Percentiles rank a stretch among this genome's conserved stretches.
These are phyloP conservation scores for Mystacides longicornis DNA, from an alignment of 2,888 invertebrate species.

Conservation along the genomic window DNA sequence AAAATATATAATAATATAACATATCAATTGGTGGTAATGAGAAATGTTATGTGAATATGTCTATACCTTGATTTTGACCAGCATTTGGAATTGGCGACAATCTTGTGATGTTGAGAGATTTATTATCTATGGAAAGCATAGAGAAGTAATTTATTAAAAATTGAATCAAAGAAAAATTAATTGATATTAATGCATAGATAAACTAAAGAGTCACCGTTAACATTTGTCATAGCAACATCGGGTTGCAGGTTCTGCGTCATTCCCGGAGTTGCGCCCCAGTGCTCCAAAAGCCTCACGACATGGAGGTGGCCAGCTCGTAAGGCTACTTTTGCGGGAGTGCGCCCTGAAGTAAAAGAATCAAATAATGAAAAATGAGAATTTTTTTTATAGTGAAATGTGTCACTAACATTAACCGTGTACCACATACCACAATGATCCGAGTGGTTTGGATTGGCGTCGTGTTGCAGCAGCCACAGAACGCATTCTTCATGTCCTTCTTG, in stretches of 20 bases:
- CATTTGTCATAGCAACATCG: not conserved
- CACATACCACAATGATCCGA: conserved; percentile 69
- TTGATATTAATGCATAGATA: not conserved
- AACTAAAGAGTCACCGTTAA: too few species aligned
- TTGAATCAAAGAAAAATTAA: not conserved
- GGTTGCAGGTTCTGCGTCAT: conserved; percentile 3
- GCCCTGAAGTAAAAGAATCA: conserved; percentile 32
- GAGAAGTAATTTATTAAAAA: not conserved
- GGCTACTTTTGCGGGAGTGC: conserved; percentile 82
- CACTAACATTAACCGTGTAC: not conserved
- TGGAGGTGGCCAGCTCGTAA: conserved; percentile 85
- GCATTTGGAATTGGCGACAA: conserved; percentile 35
- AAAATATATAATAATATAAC: not conserved
- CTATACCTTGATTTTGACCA: conserved; percentile 39
- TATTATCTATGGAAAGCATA: not conserved
- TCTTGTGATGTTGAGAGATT: conserved; percentile 41
- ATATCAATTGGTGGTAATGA: not conserved
- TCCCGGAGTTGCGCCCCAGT: conserved; percentile 40
- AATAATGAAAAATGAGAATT: not conserved
- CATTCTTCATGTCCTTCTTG: conserved; percentile 94
- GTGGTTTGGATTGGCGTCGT: conserved; percentile 79
- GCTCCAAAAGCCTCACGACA: conserved; percentile 72
- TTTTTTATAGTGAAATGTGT: not conserved
- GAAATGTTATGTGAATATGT: not conserved
- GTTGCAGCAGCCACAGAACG: conserved; percentile 72